These are phyloP conservation scores for Lydus trimaculatus DNA, from an alignment of 2,888 invertebrate genomes.

Conservation along the genomic window DNA sequence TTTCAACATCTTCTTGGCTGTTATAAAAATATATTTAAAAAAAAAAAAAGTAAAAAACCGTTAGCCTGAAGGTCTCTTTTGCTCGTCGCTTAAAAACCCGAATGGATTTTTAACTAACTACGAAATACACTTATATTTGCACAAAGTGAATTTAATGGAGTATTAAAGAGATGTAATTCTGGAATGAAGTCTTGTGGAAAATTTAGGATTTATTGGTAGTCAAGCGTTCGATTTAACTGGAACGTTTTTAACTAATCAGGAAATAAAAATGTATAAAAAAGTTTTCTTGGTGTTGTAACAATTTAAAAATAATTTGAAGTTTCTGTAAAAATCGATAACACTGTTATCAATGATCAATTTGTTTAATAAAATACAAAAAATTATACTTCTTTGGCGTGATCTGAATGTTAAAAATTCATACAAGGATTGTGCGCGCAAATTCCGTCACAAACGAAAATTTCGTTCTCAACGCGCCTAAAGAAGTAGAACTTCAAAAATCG, in stretches of 20 bases:
- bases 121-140: conserved; percentile 24
- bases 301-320: no score
- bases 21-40: conserved; percentile 6
- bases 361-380: no score
- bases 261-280: background rate
- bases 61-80: conserved; percentile 8
- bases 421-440: no score
- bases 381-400: no score
- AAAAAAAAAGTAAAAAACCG: no score
- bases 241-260: background rate
- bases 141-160: conserved; percentile 27
- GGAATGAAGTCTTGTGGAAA: conserved; percentile 16
- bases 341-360: no score
- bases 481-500: no score
- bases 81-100: conserved; percentile 7
- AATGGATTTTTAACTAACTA: conserved; percentile 31
- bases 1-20: conserved; percentile 22
- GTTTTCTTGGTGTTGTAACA: background rate
- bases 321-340: no score
- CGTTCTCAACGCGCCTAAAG: no score
- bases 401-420: no score
- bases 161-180: conserved; percentile 17
- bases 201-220: conserved; percentile 11
- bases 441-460: no score
- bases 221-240: background rate